These are phyloP conservation scores for Sinocyclocheilus rhinocerous DNA, from an alignment of 2,113 vertebrate species.

Conservation along the genomic window DNA sequence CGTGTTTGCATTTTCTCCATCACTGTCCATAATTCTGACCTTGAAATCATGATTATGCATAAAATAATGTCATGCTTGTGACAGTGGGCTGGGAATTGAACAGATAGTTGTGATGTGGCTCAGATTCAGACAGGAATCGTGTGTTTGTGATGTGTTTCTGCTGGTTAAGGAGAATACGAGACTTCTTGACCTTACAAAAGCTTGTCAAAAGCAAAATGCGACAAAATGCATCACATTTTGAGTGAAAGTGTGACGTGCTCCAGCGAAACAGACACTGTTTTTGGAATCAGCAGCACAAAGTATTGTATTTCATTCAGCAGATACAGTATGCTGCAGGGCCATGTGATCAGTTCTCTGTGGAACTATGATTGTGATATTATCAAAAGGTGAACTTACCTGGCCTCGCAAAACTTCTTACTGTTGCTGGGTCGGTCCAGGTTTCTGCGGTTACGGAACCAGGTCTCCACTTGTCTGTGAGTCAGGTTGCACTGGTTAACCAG, in stretches of 20 bases:
- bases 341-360: neutral
- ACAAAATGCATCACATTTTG: neutral
- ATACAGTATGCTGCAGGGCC: neutral
- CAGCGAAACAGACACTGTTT: too few relatives aligned
- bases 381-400: constrained; percentile 76
- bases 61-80: too few relatives aligned
- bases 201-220: neutral
- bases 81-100: too few relatives aligned
- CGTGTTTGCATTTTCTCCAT: too few relatives aligned
- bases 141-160: too few relatives aligned
- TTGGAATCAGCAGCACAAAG: neutral
- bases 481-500: constrained; percentile 79
- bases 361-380: neutral
- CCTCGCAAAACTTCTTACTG: constrained; percentile 89
- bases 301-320: neutral
- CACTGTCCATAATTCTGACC: too few relatives aligned
- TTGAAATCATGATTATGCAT: too few relatives aligned
- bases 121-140: too few relatives aligned
- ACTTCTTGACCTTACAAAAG: too few relatives aligned
- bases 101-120: too few relatives aligned
- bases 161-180: too few relatives aligned
- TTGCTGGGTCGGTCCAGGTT: constrained; percentile 81
- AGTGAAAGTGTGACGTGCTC: neutral
- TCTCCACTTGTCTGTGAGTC: constrained; percentile 79
- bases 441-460: constrained; percentile 85